Conservation (phyloP, 2,113 vertebrate genomes). For the Candoia aspera region DNA sequence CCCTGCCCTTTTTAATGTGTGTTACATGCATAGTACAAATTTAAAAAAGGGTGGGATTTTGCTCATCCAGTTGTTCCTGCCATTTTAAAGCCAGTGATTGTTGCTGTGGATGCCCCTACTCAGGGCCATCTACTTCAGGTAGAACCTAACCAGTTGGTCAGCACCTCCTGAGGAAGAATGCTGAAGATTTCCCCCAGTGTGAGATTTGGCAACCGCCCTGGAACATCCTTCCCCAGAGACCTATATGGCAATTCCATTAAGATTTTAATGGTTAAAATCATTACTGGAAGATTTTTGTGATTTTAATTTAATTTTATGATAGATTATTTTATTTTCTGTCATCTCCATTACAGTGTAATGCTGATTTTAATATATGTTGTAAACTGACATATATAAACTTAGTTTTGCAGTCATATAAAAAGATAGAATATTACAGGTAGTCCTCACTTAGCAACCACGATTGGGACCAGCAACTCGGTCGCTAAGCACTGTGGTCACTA, state of each 20-base stretch:
- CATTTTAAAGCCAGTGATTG: not conserved
- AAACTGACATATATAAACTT: too few species aligned
- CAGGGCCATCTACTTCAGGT: not conserved
- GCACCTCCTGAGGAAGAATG: not conserved
- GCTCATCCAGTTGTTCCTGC: not conserved
- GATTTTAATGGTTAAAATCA: not conserved
- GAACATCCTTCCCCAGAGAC: not conserved
- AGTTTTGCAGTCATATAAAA: not conserved
- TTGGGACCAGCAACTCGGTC: not conserved
- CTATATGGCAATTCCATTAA: not conserved
- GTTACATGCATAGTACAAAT: not conserved
- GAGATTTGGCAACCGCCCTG: not conserved
- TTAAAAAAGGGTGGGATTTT: not conserved
- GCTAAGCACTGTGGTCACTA: not conserved
- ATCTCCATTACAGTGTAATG: not conserved
- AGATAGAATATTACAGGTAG: not conserved
- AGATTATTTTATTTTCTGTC: not conserved
- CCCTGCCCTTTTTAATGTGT: not conserved
- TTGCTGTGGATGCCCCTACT: not conserved
- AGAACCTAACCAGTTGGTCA: not conserved
- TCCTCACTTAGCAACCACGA: not conserved
- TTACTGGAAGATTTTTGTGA: not conserved
- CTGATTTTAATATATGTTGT: not conserved
- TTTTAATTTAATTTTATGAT: not conserved
- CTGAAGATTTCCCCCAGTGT: not conserved